phyloP scores from a whole-genome alignment of 2,797 vertebrate species.

The Hippocampus kuda region DNA sequence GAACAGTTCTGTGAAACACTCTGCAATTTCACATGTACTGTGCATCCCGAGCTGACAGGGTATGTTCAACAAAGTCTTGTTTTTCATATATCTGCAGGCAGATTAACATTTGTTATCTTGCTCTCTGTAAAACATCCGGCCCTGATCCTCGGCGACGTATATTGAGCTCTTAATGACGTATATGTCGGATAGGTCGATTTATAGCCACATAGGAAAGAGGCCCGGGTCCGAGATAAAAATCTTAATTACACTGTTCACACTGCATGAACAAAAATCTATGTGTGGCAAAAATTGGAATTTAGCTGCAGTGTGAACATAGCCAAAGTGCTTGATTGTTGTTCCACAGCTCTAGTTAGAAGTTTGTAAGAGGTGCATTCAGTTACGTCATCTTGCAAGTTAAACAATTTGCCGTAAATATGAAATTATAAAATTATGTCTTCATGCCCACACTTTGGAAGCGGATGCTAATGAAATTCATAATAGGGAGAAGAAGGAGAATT shows the following conservation, averaged over 20 bases:
- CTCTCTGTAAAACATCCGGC: slow-evolving; percentile 30
- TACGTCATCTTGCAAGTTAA: slow-evolving; percentile 37
- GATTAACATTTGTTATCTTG: not conserved
- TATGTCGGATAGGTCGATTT: no score
- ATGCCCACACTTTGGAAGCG: slow-evolving; percentile 10
- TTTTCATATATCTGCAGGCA: slow-evolving; percentile 36
- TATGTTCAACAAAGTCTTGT: slow-evolving; percentile 44
- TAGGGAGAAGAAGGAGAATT: not conserved
- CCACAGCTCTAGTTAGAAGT: not conserved
- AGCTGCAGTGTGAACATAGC: slow-evolving; percentile 3
- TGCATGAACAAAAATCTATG: no score
- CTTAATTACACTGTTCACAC: no score
- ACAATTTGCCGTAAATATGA: slow-evolving; percentile 22
- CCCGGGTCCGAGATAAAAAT: no score
- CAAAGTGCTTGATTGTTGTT: slow-evolving; percentile 23
- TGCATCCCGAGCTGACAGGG: slow-evolving; percentile 14
- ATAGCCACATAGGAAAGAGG: no score
- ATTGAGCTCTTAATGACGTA: no score
- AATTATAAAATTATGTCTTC: slow-evolving; percentile 28
- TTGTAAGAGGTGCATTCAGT: slow-evolving; percentile 21
- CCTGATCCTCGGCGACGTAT: slow-evolving; percentile 23
- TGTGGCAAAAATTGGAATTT: no score
- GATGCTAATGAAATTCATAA: slow-evolving; percentile 4
- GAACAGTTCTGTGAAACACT: slow-evolving; percentile 20
- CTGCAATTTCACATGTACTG: slow-evolving; percentile 30